A percentile compares a stretch with the other conserved stretches of the same genome.
Conservation (phyloP, 1,140 invertebrate species). For the Gerris buenoi region DNA sequence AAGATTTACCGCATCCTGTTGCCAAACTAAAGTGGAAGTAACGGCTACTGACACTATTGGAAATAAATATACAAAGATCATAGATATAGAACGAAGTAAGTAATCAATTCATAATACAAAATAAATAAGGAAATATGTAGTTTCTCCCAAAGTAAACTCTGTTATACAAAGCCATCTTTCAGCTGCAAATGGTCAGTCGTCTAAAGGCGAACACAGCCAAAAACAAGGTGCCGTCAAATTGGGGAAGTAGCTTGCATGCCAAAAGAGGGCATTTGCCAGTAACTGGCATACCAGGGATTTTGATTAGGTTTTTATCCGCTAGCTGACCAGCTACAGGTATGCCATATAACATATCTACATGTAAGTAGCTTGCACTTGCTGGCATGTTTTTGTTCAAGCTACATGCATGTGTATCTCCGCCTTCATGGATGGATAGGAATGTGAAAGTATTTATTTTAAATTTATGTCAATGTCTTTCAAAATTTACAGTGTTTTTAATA, state of each 20-base stretch:
- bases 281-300: not conserved
- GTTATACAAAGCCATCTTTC: not conserved
- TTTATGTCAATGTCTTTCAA: no score
- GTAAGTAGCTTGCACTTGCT: no score
- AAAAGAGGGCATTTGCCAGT: not conserved
- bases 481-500: no score
- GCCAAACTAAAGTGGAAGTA: constrained; percentile 1
- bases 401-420: no score
- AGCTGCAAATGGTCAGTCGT: not conserved
- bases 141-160: not conserved
- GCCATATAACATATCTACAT: no score
- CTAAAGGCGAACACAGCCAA: not conserved
- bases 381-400: no score
- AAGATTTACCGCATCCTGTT: not conserved
- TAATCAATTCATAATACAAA: not conserved
- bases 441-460: no score
- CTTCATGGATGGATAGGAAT: no score
- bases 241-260: not conserved
- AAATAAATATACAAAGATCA: not conserved
- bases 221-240: not conserved
- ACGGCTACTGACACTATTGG: not conserved
- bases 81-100: not conserved
- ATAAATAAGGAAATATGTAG: not conserved
- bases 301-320: no score
- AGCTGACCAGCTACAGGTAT: no score